Conservation (phyloP, 1,140 invertebrate species). For the Drosophila equinoxialis region DNA sequence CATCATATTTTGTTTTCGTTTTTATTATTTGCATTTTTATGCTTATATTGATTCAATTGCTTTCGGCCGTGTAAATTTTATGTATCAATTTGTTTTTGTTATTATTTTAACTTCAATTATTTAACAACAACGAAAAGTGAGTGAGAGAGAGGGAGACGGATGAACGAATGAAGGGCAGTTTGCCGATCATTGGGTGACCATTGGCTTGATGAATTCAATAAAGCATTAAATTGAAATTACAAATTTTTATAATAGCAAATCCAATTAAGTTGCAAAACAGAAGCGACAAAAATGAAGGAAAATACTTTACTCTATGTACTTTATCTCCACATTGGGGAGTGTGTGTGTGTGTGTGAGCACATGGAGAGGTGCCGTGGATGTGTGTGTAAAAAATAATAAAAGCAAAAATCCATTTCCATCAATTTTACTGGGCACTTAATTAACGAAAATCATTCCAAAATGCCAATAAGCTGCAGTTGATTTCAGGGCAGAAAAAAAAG, state of each 20-base stretch:
- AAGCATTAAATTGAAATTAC: slow-evolving; percentile 63
- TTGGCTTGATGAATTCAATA: slow-evolving; percentile 30
- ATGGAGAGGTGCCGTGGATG: neutral
- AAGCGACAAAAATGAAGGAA: slow-evolving; percentile 54
- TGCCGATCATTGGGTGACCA: neutral
- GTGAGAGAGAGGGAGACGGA: neutral
- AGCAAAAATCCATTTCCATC: slow-evolving; percentile 5
- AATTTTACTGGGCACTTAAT: slow-evolving; percentile 14
- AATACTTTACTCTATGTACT: slow-evolving; percentile 22
- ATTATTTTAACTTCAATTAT: slow-evolving; percentile 62
- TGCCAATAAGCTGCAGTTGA: slow-evolving; percentile 49
- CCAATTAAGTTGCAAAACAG: slow-evolving; percentile 51
- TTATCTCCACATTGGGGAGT: too few species aligned
- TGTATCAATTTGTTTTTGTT: slow-evolving; percentile 61
- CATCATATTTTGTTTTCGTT: slow-evolving; percentile 40
- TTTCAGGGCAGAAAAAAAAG: slow-evolving; percentile 22
- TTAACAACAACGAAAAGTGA: slow-evolving; percentile 24
- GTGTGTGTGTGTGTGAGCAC: neutral
- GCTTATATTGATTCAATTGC: slow-evolving; percentile 57
- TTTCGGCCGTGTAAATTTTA: slow-evolving; percentile 43
- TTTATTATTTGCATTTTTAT: slow-evolving; percentile 57
- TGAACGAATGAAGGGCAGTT: neutral
- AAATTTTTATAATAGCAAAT: slow-evolving; percentile 49
- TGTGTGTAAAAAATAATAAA: neutral
- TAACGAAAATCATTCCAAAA: slow-evolving; percentile 37